These are phyloP conservation scores for Vidua macroura DNA, from an alignment of 2,113 vertebrate species.

Conservation along the genomic window DNA sequence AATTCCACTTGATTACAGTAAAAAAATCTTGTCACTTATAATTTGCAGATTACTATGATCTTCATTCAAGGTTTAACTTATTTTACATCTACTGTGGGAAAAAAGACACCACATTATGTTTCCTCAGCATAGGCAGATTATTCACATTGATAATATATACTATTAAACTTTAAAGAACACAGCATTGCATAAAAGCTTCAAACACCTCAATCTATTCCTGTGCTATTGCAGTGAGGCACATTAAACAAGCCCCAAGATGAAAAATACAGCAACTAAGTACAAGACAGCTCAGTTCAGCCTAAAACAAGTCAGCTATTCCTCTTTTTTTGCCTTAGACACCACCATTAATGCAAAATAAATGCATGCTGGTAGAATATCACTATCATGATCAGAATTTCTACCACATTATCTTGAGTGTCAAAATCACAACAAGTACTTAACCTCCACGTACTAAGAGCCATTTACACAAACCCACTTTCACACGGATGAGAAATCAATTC, in stretches of 20 bases:
- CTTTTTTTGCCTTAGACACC: neutral
- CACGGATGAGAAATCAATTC: neutral
- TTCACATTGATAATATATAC: neutral
- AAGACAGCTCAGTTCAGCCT: neutral
- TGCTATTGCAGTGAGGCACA: neutral
- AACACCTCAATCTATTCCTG: neutral
- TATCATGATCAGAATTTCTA: neutral
- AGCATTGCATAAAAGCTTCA: neutral
- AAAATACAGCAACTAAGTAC: neutral
- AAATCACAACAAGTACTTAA: neutral
- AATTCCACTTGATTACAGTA: neutral
- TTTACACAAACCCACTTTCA: neutral
- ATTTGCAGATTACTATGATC: neutral
- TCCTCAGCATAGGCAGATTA: neutral
- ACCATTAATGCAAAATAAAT: neutral
- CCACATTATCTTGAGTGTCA: neutral
- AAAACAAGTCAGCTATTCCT: neutral
- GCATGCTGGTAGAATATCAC: neutral
- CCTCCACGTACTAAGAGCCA: neutral
- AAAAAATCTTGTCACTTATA: neutral
- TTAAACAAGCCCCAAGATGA: neutral
- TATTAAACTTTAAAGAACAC: neutral
- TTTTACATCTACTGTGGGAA: neutral
- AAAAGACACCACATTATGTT: neutral
- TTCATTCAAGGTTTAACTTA: neutral